Evolutionary conservation across 2,888 invertebrate genomes (phyloP).

Genomic region (Tachystola acroxantha): DNA sequence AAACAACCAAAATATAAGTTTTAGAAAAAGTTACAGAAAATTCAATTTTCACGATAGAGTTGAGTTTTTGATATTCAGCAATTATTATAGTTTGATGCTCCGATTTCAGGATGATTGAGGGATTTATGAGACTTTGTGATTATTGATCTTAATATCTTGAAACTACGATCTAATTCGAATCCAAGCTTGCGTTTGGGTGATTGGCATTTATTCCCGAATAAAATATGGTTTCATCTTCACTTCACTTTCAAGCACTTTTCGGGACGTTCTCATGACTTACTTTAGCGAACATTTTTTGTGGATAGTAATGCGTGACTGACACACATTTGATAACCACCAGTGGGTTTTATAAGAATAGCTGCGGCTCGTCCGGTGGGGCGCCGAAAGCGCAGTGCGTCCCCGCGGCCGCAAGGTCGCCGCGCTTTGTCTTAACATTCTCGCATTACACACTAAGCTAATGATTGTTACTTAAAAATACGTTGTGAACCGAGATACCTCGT

Average conservation of each 20-base stretch:
- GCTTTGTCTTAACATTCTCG: slow-evolving; percentile 69
- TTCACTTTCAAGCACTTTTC: slow-evolving; percentile 4
- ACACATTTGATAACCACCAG: slow-evolving; percentile 56
- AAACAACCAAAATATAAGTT: no score
- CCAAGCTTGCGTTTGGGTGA: no score
- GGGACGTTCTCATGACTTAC: slow-evolving; percentile 39
- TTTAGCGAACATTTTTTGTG: slow-evolving; percentile 68
- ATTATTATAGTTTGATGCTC: no score
- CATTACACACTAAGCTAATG: slow-evolving; percentile 49
- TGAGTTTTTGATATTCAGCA: no score
- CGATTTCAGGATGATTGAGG: no score
- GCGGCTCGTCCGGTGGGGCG: slow-evolving; percentile 61
- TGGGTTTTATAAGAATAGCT: slow-evolving; percentile 71
- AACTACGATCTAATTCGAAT: no score
- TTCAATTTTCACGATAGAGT: no score
- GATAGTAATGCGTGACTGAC: slow-evolving; percentile 64
- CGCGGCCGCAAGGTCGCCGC: slow-evolving; percentile 50
- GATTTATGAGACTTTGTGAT: no score
- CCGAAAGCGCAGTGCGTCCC: slow-evolving; percentile 49
- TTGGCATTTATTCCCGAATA: no score
- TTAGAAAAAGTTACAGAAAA: no score
- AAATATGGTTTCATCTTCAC: slow-evolving; percentile 1
- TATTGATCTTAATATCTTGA: no score
- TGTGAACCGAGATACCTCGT: slow-evolving; percentile 54
- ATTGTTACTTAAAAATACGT: slow-evolving; percentile 61